Evolutionary conservation across 2,797 vertebrate genomes (phyloP), one percentile per base, ranked within the genome.

Genomic region (Anas capensis): DNA sequence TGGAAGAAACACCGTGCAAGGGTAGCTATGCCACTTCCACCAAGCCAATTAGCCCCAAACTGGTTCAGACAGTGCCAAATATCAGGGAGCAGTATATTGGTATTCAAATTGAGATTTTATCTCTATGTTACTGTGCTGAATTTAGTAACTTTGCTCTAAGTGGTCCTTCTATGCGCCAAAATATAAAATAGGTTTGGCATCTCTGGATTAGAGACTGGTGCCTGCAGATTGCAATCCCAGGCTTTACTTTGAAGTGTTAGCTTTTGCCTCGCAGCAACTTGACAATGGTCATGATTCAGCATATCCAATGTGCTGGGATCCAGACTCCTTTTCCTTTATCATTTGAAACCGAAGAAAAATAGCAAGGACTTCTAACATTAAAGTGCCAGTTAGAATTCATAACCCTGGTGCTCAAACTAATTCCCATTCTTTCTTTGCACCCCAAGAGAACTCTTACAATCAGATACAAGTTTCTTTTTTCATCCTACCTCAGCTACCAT

Each of bases 51-150:
- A 87, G 48, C 56, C 86, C 78, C 88, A 87, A 89, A 94, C 83
- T 82, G 90, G 66, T 94, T 93, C 75, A 87, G 88, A 79, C 51
- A 73, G 75, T 60, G 88, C 88, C 88, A 97, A 57, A 57, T 93
- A 89, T 73, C 81, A 95, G 84, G 82, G 9, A 91, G 60, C 33
- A 88, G 68, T 68, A 93, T 68, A 94, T 2, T 77, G 75, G 88
- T 70, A 88, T 92, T 93, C 78, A 82, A 87, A 88, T 88, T 86
- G 49, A 95, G 93, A 95, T 95, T 87, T 95, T 95, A 92, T 89
- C 90, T 93, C 6, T 49, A 53, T 48, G 2, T 80, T 94, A 90
- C 60, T 68, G 46, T 70, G 94, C 48, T 92, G 88, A 90, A 94
- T 87, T 88, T 88, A 95, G 77, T 82, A 95, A 61, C 70, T 70